Conservation (phyloP, 2,888 invertebrate species). For the Lycia hirtaria region DNA sequence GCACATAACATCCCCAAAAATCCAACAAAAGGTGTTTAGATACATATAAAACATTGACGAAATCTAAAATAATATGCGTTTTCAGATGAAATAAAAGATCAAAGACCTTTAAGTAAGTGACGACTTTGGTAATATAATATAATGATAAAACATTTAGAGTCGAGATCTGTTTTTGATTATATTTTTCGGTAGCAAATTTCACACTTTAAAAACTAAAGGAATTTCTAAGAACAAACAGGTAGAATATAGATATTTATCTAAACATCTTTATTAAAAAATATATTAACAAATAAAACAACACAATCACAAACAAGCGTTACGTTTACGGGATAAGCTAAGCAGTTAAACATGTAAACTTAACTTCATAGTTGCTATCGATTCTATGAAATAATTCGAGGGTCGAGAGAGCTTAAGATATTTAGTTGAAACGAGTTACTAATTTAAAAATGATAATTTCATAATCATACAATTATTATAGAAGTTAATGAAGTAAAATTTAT, state of each 20-base stretch:
- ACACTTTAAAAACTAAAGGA: too few relatives aligned
- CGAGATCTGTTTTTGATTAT: too few relatives aligned
- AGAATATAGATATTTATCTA: neutral
- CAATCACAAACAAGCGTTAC: constrained; percentile 45
- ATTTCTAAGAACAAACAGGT: too few relatives aligned
- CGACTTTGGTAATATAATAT: too few relatives aligned
- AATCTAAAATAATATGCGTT: neutral
- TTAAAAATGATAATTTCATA: neutral
- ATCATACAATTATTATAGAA: neutral
- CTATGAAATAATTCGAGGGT: constrained; percentile 1
- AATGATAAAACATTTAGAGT: too few relatives aligned
- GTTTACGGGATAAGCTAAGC: constrained; percentile 32
- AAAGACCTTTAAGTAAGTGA: too few relatives aligned
- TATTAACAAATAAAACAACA: constrained; percentile 20
- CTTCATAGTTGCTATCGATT: neutral
- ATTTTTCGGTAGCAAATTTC: too few relatives aligned
- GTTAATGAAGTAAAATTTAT: neutral
- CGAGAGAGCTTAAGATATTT: constrained; percentile 6
- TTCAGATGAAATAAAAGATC: too few relatives aligned
- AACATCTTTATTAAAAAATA: neutral
- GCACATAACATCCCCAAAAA: neutral
- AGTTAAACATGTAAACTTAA: constrained; percentile 7
- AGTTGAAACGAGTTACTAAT: neutral
- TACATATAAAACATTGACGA: neutral
- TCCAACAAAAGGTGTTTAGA: neutral